These are phyloP conservation scores for Arge pagana DNA, from an alignment of 2,888 invertebrate species.

Conservation along the genomic window DNA sequence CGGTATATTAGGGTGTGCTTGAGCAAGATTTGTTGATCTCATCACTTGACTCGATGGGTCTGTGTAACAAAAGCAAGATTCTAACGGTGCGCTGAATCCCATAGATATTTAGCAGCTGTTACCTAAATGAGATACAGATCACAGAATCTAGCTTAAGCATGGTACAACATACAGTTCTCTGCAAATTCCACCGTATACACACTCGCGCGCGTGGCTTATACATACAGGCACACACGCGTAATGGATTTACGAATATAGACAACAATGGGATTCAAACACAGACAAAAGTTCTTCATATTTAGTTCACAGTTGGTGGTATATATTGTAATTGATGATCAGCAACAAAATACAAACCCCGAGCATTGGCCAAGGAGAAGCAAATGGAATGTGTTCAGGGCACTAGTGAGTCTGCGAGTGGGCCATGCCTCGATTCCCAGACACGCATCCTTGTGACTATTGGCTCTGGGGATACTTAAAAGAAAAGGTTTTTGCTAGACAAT, in stretches of 20 bases:
- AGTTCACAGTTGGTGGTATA: constrained; percentile 33
- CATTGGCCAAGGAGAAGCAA: constrained; percentile 51
- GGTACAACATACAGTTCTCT: no score
- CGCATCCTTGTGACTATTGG: constrained; percentile 51
- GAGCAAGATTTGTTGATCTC: constrained; percentile 40
- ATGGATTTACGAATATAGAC: not conserved
- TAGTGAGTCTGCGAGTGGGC: constrained; percentile 51
- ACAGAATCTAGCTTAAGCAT: no score
- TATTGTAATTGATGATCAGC: constrained; percentile 46
- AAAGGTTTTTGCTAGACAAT: constrained; percentile 50
- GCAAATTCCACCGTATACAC: no score
- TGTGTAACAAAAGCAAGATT: no score
- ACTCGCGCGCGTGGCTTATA: no score
- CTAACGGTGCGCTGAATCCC: no score
- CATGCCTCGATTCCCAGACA: constrained; percentile 51
- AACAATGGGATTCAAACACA: constrained; percentile 2
- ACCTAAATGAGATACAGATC: no score
- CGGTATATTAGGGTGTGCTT: no score
- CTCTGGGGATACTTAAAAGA: constrained; percentile 52
- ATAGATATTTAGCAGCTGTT: no score
- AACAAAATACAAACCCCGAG: constrained; percentile 52
- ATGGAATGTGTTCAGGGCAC: constrained; percentile 52
- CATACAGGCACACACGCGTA: no score
- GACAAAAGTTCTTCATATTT: not conserved
- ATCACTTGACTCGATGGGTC: no score